phyloP scores from a whole-genome alignment of 2,113 vertebrate species.

The Bufo bufo region DNA sequence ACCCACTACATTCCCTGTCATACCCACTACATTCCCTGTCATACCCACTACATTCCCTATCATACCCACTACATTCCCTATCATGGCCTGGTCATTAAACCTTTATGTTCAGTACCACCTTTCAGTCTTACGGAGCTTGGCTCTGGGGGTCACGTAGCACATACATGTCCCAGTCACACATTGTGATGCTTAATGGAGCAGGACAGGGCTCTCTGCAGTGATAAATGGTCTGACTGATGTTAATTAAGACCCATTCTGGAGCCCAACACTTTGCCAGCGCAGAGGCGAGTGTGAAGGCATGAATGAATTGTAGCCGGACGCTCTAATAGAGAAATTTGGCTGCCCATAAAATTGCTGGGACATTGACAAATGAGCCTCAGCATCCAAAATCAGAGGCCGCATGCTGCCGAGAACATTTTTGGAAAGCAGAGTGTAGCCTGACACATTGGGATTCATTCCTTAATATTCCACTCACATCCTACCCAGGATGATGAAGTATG shows the following conservation, averaged over 20 bases:
- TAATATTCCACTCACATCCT: constrained; percentile 7
- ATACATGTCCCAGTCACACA: background rate
- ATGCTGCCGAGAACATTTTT: background rate
- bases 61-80: too few species aligned
- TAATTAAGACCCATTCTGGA: constrained; percentile 45
- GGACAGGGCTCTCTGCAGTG: background rate
- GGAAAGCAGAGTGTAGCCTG: constrained; percentile 14
- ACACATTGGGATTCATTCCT: constrained; percentile 14
- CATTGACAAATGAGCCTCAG: constrained; percentile 43
- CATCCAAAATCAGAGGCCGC: constrained; percentile 1
- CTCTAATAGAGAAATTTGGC: constrained; percentile 41
- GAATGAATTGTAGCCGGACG: constrained; percentile 5
- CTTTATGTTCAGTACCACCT: too few species aligned
- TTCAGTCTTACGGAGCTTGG: too few species aligned
- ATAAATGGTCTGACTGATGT: constrained; percentile 41
- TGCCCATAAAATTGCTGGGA: constrained; percentile 12
- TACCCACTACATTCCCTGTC: too few species aligned
- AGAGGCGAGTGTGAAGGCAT: background rate
- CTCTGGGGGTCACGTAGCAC: too few species aligned
- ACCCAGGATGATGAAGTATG: constrained; percentile 22
- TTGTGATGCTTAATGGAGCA: constrained; percentile 31
- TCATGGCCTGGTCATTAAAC: too few species aligned
- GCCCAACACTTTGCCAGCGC: background rate
- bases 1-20: too few species aligned
- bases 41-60: too few species aligned